These are phyloP conservation scores for Adela reaumurella DNA, from an alignment of 2,888 invertebrate species.

Conservation along the genomic window DNA sequence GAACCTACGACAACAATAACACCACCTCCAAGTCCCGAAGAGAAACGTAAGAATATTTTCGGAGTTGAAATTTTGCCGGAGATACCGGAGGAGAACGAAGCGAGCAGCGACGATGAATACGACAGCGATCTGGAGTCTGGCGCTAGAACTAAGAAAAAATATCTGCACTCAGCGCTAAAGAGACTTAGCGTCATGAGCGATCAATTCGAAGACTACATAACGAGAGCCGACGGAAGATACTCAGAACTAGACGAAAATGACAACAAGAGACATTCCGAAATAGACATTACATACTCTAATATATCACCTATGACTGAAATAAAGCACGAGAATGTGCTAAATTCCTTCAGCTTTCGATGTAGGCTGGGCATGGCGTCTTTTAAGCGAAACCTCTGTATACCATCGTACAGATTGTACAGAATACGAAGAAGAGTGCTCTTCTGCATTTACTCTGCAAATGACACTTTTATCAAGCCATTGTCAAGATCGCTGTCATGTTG, in stretches of 20 bases:
- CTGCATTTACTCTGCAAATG: slow-evolving; percentile 34
- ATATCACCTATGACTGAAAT: slow-evolving; percentile 41
- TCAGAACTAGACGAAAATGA: slow-evolving; percentile 19
- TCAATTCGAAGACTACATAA: slow-evolving; percentile 46
- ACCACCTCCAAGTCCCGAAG: slow-evolving; percentile 45
- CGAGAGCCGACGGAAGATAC: slow-evolving; percentile 32
- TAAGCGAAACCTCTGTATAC: slow-evolving; percentile 35
- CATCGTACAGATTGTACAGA: slow-evolving; percentile 41
- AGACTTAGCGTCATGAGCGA: slow-evolving; percentile 51
- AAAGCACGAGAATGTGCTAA: slow-evolving; percentile 40
- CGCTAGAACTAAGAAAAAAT: slow-evolving; percentile 26
- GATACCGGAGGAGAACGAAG: slow-evolving; percentile 51
- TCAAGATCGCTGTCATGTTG: slow-evolving; percentile 41
- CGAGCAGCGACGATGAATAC: slow-evolving; percentile 19
- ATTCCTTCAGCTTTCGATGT: slow-evolving; percentile 42
- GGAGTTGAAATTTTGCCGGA: slow-evolving; percentile 52
- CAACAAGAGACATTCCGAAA: slow-evolving; percentile 30
- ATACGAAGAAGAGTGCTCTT: slow-evolving; percentile 31
- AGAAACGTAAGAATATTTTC: slow-evolving; percentile 42
- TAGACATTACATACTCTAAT: slow-evolving; percentile 41
- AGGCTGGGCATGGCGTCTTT: slow-evolving; percentile 36
- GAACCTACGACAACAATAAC: slow-evolving; percentile 24
- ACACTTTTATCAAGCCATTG: slow-evolving; percentile 43
- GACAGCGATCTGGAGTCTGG: slow-evolving; percentile 21
- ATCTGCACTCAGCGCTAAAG: slow-evolving; percentile 42